phyloP scores from a whole-genome alignment of 2,888 invertebrate species.

The Acleris holmiana region DNA sequence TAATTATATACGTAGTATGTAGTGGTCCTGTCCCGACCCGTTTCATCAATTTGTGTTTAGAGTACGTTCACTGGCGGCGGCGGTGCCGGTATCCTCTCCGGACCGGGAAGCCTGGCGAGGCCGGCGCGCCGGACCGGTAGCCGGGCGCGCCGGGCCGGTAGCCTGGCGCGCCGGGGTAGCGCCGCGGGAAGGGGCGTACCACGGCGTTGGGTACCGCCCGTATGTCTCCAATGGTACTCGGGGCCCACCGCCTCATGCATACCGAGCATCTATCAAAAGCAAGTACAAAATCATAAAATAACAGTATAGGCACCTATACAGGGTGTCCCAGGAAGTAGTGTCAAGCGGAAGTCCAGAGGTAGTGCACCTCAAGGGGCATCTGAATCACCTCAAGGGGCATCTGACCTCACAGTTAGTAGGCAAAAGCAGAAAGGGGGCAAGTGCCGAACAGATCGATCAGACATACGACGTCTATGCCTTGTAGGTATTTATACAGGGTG shows the following conservation, averaged over 20 bases:
- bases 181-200: slow-evolving; percentile 44
- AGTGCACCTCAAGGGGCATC: no score
- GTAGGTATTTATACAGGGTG: no score
- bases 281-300: not conserved
- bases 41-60: not conserved
- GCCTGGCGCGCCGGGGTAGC: slow-evolving; percentile 22
- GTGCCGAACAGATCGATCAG: no score
- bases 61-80: slow-evolving; percentile 45
- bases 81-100: slow-evolving; percentile 46
- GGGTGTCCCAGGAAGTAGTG: no score
- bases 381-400: no score
- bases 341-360: no score
- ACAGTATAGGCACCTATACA: no score
- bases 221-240: slow-evolving; percentile 54
- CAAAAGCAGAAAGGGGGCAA: no score
- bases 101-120: slow-evolving; percentile 34
- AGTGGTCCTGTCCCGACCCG: not conserved
- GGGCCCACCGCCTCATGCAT: slow-evolving; percentile 65
- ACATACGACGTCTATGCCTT: no score
- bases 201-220: slow-evolving; percentile 66
- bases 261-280: slow-evolving; percentile 65
- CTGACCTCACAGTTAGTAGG: no score
- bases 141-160: not conserved
- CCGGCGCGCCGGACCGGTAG: slow-evolving; percentile 33
- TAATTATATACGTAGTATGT: not conserved